Evolutionary conservation across 2,888 invertebrate species (phyloP).

Genomic region (Drosophila vallismaia): DNA sequence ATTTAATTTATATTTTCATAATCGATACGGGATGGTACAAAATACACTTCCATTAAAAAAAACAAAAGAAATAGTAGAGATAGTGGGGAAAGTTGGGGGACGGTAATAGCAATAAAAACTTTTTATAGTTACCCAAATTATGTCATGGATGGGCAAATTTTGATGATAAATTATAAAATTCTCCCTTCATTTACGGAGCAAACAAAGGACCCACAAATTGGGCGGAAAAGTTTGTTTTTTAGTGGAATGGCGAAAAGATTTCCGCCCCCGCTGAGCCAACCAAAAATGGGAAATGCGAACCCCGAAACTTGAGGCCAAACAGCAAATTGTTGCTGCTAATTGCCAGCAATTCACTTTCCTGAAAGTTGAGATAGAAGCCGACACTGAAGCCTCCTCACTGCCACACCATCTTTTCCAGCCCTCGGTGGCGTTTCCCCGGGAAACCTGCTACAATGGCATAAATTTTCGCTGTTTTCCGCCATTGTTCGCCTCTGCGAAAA

Average conservation of each 20-base stretch:
- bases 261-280: constrained; percentile 11
- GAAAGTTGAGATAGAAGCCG: constrained; percentile 33
- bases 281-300: constrained; percentile 41
- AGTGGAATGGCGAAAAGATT: constrained; percentile 9
- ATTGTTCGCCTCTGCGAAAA: constrained; percentile 42
- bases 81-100: too few relatives aligned
- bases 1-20: constrained; percentile 8
- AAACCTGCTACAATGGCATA: constrained; percentile 32
- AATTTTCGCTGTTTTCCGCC: constrained; percentile 41
- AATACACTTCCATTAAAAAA: constrained; percentile 1
- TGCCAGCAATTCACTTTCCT: constrained; percentile 67
- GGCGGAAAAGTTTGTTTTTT: constrained; percentile 31
- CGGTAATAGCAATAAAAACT: constrained; percentile 10
- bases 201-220: constrained; percentile 38
- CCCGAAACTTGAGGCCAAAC: constrained; percentile 67
- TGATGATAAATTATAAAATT: constrained; percentile 38
- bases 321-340: constrained; percentile 76
- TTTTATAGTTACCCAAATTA: constrained; percentile 31
- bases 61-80: not conserved
- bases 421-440: not conserved
- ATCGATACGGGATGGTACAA: constrained; percentile 1
- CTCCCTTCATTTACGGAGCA: not conserved
- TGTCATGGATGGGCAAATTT: constrained; percentile 21
- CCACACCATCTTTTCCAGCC: not conserved
- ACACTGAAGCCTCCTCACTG: not conserved